These are phyloP conservation scores for Canis aureus DNA, from an alignment of 2,113 vertebrate species.

Conservation along the genomic window DNA sequence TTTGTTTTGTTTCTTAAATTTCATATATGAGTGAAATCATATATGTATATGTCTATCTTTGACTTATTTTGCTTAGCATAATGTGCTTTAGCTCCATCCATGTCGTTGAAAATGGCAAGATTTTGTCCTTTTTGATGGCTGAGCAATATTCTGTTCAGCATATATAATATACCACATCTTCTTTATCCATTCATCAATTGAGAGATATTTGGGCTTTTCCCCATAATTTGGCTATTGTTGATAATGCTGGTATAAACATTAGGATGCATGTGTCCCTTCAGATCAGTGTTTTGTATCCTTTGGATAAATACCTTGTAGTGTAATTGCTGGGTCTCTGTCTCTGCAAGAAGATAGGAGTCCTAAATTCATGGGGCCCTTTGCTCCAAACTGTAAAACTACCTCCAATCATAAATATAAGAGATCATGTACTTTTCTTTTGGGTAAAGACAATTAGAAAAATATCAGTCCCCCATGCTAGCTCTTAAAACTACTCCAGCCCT, in stretches of 20 bases:
- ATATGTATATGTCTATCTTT: too few species aligned
- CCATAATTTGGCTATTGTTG: background rate
- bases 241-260: background rate
- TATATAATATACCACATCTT: too few species aligned
- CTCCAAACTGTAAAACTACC: background rate
- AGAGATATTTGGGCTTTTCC: too few species aligned
- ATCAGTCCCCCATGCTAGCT: background rate
- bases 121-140: too few species aligned
- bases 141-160: too few species aligned
- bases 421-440: background rate
- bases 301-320: background rate
- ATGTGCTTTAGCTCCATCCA: too few species aligned
- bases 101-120: too few species aligned
- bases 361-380: background rate
- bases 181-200: too few species aligned
- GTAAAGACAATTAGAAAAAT: background rate
- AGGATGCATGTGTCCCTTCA: background rate
- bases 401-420: background rate
- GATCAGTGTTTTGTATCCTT: background rate
- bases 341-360: background rate
- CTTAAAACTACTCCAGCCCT: background rate
- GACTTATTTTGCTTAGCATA: too few species aligned
- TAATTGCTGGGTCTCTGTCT: background rate
- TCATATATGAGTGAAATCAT: too few species aligned
- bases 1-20: too few species aligned